These are phyloP conservation scores for Pentalonia nigronervosa DNA, from an alignment of 1,140 invertebrate genomes.

Conservation along the genomic window DNA sequence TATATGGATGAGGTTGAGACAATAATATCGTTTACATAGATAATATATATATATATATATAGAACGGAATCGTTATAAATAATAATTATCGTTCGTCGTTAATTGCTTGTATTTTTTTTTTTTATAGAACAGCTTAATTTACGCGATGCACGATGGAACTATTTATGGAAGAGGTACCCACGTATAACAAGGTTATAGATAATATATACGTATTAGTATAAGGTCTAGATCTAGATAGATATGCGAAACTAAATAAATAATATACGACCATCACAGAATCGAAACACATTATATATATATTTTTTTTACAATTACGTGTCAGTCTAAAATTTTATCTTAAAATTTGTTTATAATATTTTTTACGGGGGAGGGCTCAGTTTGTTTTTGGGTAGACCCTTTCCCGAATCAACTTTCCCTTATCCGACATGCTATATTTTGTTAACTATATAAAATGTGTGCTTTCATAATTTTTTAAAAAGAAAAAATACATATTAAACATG, in stretches of 20 bases:
- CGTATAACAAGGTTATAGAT: too few species aligned
- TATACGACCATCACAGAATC: not conserved
- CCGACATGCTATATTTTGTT: not conserved
- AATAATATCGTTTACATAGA: not conserved
- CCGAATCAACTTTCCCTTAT: not conserved
- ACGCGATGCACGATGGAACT: not conserved
- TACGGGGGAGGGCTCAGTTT: not conserved
- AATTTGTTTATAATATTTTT: not conserved
- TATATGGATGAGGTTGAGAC: not conserved
- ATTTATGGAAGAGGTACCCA: not conserved
- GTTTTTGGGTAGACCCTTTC: not conserved
- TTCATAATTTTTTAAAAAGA: not conserved
- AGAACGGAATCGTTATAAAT: not conserved
- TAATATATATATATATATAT: not conserved
- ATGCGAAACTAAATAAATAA: not conserved
- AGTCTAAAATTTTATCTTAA: not conserved
- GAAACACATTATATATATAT: not conserved
- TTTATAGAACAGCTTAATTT: not conserved
- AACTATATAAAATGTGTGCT: not conserved
- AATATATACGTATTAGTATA: too few species aligned
- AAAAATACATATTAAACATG: not conserved
- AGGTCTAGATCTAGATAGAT: too few species aligned
- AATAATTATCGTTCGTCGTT: not conserved
- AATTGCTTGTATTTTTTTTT: not conserved
- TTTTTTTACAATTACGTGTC: not conserved